phyloP scores from a whole-genome alignment of 2,888 invertebrate species.

The Brachyopa scutellaris region DNA sequence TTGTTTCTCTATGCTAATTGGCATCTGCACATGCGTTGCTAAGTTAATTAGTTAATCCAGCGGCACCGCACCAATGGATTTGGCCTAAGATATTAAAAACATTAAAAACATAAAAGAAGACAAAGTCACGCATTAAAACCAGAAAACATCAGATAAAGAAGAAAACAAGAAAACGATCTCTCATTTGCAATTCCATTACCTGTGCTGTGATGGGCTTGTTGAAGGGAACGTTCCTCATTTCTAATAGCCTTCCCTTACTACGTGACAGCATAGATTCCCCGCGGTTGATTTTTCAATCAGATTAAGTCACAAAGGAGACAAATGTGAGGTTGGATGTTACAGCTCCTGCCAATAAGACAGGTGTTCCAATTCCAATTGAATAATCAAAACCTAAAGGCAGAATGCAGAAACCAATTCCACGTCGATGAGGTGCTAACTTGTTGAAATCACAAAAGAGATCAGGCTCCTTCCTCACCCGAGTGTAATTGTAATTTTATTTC shows the following conservation, averaged over 20 bases:
- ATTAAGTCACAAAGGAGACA: constrained; percentile 60
- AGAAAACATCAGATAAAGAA: constrained; percentile 7
- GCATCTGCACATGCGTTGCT: constrained; percentile 1
- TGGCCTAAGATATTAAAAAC: constrained; percentile 6
- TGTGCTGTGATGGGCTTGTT: background rate
- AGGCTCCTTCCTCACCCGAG: background rate
- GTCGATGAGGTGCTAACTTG: constrained; percentile 62
- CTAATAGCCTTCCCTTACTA: constrained; percentile 27
- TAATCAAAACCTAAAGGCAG: constrained; percentile 55
- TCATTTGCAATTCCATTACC: constrained; percentile 34
- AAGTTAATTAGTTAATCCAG: constrained; percentile 18
- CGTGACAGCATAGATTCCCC: constrained; percentile 28
- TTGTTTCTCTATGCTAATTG: constrained; percentile 24
- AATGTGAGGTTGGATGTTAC: constrained; percentile 20
- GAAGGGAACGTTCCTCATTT: constrained; percentile 13
- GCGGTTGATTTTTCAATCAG: constrained; percentile 39
- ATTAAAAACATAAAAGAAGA: no score
- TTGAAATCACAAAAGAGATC: constrained; percentile 45
- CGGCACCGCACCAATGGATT: background rate
- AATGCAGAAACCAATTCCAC: constrained; percentile 40
- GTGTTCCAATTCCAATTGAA: constrained; percentile 67
- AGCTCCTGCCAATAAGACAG: constrained; percentile 38
- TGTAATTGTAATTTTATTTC: constrained; percentile 52
- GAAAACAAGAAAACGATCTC: constrained; percentile 13
- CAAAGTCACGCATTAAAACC: no score